Evolutionary conservation across 1,140 invertebrate genomes (phyloP), one percentile per base, ranked within the genome.

Genomic region (Matsumurasca onukii): DNA sequence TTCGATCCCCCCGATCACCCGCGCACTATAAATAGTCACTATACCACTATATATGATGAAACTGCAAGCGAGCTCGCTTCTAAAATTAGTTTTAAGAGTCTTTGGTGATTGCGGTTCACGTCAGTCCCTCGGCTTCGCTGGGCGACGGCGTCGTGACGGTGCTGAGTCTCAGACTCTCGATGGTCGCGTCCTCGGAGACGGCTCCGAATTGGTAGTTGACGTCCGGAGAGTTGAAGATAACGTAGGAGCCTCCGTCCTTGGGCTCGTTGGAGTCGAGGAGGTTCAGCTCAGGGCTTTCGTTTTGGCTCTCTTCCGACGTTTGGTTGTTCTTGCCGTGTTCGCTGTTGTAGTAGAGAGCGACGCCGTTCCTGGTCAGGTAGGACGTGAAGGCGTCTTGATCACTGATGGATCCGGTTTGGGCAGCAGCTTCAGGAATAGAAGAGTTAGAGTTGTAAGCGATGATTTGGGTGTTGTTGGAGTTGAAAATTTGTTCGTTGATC

Each of bases 151-250:
- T 59, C 30, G 55, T 9, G 25, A 15, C 24, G 5, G 5, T 3
- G n/a, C 3, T 51, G n/a, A 51, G 24, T 45, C 17, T 45, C 3
- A 20, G 49, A n/a, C 24, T 59, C 3, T 29, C 24, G 9, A 25
- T 9, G 3, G 55, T 5, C 22, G 15, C 25, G 25, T 59, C 55
- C 12, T 45, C 55, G 3, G 25, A 59, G 22, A 31, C 24, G 5
- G 66, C 51, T 29, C 69, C 72, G 65, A 69, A 73, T 2, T 52
- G 39, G 65, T 73, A 73, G 49, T 73, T 70, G 22, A 27, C 63
- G 24, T 59, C 48, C 17, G 69, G 72, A 27, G 69, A 70, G 22
- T 73, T 69, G 31, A 73, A 73, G 34, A 67, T 55, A n/a, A 73
- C 72, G 34, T 69, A 73, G 27, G 66, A 71, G 30, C 69, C 67